A percentile compares a stretch with the other conserved stretches of the same genome.
These are phyloP conservation scores for Tetragnatha versicolor DNA, from an alignment of 1,140 invertebrate species.

Conservation along the genomic window DNA sequence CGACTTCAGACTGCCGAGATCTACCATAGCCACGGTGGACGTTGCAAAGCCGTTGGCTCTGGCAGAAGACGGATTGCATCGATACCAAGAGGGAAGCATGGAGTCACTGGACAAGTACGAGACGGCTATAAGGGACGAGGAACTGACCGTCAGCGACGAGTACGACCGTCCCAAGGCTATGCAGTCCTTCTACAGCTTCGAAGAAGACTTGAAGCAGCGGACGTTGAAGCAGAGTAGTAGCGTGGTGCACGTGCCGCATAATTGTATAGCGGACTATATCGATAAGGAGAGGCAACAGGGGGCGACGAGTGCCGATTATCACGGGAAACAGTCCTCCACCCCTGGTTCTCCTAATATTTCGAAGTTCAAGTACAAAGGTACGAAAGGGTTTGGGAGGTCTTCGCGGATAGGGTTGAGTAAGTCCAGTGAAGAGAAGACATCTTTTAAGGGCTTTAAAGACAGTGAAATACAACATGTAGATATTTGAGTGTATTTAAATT, in stretches of 20 bases:
- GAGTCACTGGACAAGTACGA: conserved; percentile 47
- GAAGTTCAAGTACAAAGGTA: conserved; percentile 50
- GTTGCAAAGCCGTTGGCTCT: neutral
- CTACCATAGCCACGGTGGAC: neutral
- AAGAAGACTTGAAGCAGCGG: conserved; percentile 10
- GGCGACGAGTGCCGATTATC: neutral
- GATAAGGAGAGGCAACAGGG: neutral
- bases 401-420: neutral
- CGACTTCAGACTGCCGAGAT: neutral
- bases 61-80: neutral
- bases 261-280: neutral
- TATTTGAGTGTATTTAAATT: no score
- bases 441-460: neutral
- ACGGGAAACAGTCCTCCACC: neutral
- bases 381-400: conserved; percentile 43
- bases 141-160: conserved; percentile 32
- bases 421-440: neutral
- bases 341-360: conserved; percentile 44
- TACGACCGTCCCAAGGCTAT: neutral
- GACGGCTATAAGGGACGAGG: conserved; percentile 43
- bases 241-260: neutral
- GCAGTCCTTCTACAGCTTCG: conserved; percentile 14
- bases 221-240: neutral
- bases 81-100: conserved; percentile 32
- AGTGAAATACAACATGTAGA: no score